Evolutionary conservation across 2,888 invertebrate species (phyloP).

Genomic region (Hypena proboscidalis): DNA sequence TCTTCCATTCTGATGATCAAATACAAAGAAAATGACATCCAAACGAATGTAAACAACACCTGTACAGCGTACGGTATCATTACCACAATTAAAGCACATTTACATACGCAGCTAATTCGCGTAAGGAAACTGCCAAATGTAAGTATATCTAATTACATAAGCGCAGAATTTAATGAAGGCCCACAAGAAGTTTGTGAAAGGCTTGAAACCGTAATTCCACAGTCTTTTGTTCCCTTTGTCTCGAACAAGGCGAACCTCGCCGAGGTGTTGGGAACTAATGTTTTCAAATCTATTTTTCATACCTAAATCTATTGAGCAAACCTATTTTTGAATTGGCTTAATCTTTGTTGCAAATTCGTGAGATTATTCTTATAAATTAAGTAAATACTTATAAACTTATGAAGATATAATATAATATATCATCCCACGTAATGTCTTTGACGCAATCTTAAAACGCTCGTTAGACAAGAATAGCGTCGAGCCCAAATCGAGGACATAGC

Average conservation of each 20-base stretch:
- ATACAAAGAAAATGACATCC: no score
- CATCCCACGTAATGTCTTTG: no score
- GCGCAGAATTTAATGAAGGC: constrained; percentile 64
- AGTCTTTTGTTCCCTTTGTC: constrained; percentile 67
- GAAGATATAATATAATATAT: no score
- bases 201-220: constrained; percentile 62
- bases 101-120: constrained; percentile 23
- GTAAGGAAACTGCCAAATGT: constrained; percentile 38
- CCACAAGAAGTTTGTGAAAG: constrained; percentile 56
- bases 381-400: no score
- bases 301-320: constrained; percentile 11
- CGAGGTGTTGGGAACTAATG: constrained; percentile 45
- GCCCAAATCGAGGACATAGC: no score
- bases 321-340: not conserved
- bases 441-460: no score
- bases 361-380: no score
- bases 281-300: constrained; percentile 28
- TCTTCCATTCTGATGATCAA: no score
- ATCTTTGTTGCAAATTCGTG: no score
- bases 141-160: constrained; percentile 55
- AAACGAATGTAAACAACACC: no score
- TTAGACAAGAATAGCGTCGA: no score
- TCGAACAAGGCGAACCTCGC: constrained; percentile 44
- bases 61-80: not conserved
- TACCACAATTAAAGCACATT: constrained; percentile 4